Evolutionary conservation across 2,888 invertebrate genomes (phyloP).

Genomic region (Xanthia togata): DNA sequence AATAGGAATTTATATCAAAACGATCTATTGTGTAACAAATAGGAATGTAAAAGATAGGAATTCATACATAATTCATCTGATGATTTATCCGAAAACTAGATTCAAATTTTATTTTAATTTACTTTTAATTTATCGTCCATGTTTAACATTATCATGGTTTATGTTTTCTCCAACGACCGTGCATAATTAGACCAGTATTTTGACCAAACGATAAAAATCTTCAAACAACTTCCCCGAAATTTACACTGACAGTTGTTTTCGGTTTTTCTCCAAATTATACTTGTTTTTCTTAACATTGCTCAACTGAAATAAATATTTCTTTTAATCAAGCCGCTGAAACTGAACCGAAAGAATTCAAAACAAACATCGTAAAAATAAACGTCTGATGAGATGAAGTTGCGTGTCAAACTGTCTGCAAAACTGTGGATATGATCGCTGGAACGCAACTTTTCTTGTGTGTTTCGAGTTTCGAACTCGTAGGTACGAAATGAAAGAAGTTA

Average conservation of each 20-base stretch:
- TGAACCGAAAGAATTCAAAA: constrained; percentile 73
- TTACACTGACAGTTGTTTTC: constrained; percentile 67
- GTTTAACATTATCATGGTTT: constrained; percentile 58
- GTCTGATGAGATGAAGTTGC: constrained; percentile 63
- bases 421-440: constrained; percentile 64
- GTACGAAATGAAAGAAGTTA: constrained; percentile 57
- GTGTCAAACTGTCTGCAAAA: constrained; percentile 68
- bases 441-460: constrained; percentile 62
- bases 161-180: constrained; percentile 57
- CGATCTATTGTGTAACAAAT: constrained; percentile 8
- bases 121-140: constrained; percentile 51
- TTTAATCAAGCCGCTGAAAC: constrained; percentile 75
- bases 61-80: constrained; percentile 41
- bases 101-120: constrained; percentile 50
- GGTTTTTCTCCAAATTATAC: constrained; percentile 63
- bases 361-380: constrained; percentile 79
- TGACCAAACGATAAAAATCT: constrained; percentile 60
- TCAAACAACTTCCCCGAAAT: constrained; percentile 64
- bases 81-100: constrained; percentile 51
- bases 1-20: constrained; percentile 2
- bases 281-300: constrained; percentile 62
- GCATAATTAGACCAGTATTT: constrained; percentile 58
- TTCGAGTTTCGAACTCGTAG: constrained; percentile 54
- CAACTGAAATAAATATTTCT: constrained; percentile 64
- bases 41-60: neutral